Evolutionary conservation across 1,140 invertebrate genomes (phyloP), one percentile per base, ranked within the genome.

Genomic region (Halictus rubicundus): DNA sequence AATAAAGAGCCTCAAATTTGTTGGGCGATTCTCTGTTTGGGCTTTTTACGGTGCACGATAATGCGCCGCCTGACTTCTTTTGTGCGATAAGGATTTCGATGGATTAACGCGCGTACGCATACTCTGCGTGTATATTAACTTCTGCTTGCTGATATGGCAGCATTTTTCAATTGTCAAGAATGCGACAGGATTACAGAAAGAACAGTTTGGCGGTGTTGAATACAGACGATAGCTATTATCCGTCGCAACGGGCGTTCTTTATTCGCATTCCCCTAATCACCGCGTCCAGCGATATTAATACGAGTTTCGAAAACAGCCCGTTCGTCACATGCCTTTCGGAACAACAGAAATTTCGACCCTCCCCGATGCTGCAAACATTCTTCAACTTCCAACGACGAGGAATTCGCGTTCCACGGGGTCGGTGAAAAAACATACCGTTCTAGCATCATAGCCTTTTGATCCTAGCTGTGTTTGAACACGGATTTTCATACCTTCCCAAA

Each of bases 291-390:
- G 32, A 70, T 54, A 78, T 71, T 54, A 68, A 78, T 64, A 71
- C 25, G 27, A 25, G n/a, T 63, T 27, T 3, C n/a, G 52, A 8
- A 37, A 32, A 27, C 68, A 39, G 19, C 19, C 46, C 16, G 12
- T 19, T 54, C 10, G 16, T 25, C 66, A 16, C 46, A 49, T 49
- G 59, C 12, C 42, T 16, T 7, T 12, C 65, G 42, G 70, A 46
- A 59, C 75, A 16, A 68, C 21, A 25, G 42, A 70, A 70, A 77
- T 32, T 61, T 37, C 7, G 32, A 27, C 12, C 52, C 32, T 25
- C 23, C 16, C 59, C 59, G 21, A 78, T 78, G 63, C 63, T 63
- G 27, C 70, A 39, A 72, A 79, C 77, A 79, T 79, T 74, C 69
- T 66, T 66, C 37, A 74, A 66, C 70, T 54, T 71, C 23, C 46